Base-by-base conservation (phyloP, 1,140 invertebrate species). In the Leptinotarsa defecta region DNA sequence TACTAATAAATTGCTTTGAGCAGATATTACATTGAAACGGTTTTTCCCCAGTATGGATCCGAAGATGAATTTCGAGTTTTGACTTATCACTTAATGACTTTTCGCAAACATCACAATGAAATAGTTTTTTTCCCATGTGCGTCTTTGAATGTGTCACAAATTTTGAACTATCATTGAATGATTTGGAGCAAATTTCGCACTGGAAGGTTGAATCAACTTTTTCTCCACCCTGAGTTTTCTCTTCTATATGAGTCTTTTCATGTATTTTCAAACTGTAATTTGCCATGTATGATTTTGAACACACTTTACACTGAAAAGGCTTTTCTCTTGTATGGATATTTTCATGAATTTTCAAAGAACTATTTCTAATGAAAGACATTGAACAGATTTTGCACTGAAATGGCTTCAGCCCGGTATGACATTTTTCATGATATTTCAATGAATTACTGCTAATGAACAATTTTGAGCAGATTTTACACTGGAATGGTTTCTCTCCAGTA, bases 121-220 rank as follows among this genome's bases (percentile, higher is more conserved):
- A 94, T 0, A 94, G 94, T 81, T 93, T 92, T 81, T 95, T 92
- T 4, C 91, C 90, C 0, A 89, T 91, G 79, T 92, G 91, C 0
- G 89, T 90, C 4, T 91, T 84, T 82, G 92, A 92, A 86, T 94
- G 93, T 75, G 93, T 92, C 85, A 92, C 89, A 68, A 92, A 85
- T 83, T 91, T 91, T 81, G 90, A 90, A 84, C 91, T 92, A 78
- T 90, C 89, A 49, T 89, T 91, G 84, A 92, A 93, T 15, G 52
- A 57, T 15, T 57, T 15, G 4, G 52, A 57, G 81, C 89, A 57
- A 57, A 57, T 15, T 19, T 57, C 52, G n/a, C 52, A 57, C n/a
- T n/a, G 52, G n/a, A 62, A 62, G 2, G 34, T 43, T 43, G 34
- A 11, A 8, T 43, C 34, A 43, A 11, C 34, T 43, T 43, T 8